Evolutionary conservation across 2,888 invertebrate species (phyloP), one percentile per base, ranked within the genome.

Genomic region (Mycogona germanica): DNA sequence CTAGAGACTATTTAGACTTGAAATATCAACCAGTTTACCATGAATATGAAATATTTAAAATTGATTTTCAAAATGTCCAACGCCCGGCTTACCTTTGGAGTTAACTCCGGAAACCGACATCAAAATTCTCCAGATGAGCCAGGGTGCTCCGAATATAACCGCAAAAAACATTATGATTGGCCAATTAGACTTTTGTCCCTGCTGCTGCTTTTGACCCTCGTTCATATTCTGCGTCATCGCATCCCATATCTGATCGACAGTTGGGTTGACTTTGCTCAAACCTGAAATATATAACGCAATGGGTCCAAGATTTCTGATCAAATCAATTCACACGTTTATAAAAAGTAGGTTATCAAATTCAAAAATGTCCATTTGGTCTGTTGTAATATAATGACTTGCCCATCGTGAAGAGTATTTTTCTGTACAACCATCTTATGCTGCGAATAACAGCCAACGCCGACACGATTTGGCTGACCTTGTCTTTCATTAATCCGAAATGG

Each of bases 141-240:
- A 96, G 0, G 97, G 96, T 9, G 89, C 91, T 0, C 88, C 87
- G 50, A 92, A 77, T 45, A 95, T 81, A 53, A 93, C 79, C 2
- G 85, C 84, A 64, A 95, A 77, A 73, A 96, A 95, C 62, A 92
- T 76, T 2, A 95, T 67, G 12, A 93, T 82, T 0, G 95, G 89
- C 95, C 93, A 95, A 2, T 84, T 80, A 1, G 76, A 72, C 9
- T 73, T 68, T 9, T 56, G 58, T 21, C 58, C 53, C 64, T 53
- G 67, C 14, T 47, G 23, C 17, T 17, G 9, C 6, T 21, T 30
- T 5, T 32, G n/a, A 26, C 26, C n/a, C 29, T 38, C 46, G 28
- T 29, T 28, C 60, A 38, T 44, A 72, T 67, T 67, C 68, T 1
- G 74, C 74, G 62, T 75, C 72, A 51, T 69, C 72, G 61, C 61